Conservation (phyloP, 2,888 invertebrate genomes). For the Erynnis tages region DNA sequence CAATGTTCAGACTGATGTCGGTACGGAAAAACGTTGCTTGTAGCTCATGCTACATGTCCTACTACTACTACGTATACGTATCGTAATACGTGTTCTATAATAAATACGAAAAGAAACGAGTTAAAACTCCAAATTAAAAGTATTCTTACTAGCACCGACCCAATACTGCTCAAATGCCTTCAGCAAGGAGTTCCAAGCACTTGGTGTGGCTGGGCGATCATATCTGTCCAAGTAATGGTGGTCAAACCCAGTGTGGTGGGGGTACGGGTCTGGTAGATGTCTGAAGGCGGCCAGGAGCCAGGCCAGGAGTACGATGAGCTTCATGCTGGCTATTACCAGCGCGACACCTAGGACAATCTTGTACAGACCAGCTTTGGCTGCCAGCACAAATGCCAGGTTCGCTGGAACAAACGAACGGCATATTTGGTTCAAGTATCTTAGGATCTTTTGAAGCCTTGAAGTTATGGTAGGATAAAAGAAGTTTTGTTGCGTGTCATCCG, state of each 20-base stretch:
- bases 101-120: no score
- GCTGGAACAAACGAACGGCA: constrained; percentile 64
- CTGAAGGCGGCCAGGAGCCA: constrained; percentile 61
- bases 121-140: no score
- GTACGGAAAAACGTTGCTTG: no score
- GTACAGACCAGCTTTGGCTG: constrained; percentile 63
- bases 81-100: no score
- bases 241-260: constrained; percentile 41
- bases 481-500: no score
- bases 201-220: constrained; percentile 26
- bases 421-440: neutral
- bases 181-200: constrained; percentile 34
- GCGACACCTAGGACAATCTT: constrained; percentile 64
- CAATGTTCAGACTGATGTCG: no score
- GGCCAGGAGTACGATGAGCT: constrained; percentile 59
- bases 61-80: no score
- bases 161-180: constrained; percentile 29
- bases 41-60: no score
- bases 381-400: constrained; percentile 60
- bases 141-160: no score
- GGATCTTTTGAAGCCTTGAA: no score
- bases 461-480: no score
- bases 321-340: constrained; percentile 52
- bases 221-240: constrained; percentile 27
- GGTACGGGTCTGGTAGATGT: constrained; percentile 60